Evolutionary conservation across 2,888 invertebrate genomes (phyloP), one percentile per base, ranked within the genome.

Genomic region (Cylindroiulus punctatus): DNA sequence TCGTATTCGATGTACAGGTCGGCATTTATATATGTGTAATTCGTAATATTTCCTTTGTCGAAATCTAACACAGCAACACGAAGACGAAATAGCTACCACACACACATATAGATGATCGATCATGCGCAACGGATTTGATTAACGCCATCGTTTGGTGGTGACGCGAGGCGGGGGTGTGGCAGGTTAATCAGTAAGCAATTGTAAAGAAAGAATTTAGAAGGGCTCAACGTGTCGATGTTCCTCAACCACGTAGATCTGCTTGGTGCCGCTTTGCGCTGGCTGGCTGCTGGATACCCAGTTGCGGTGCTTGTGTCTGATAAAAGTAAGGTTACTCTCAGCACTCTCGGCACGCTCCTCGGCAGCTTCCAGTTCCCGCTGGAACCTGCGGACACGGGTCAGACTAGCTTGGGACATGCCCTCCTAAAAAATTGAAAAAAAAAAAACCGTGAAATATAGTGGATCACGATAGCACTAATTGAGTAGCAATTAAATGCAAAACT

Each of bases 301-400:
- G 93, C 98, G 97, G 93, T 98, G 98, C 94, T 98, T 98, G 93
- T 98, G 97, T 90, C 98, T 95, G 93, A 98, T 97, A 92, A 98
- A 93, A 90, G 95, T 95, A 91, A 98, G 94, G 92, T 96, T 97
- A 93, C 96, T 96, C 93, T 98, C 98, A 89, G 98, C 98, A 89
- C 94, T 94, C 90, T 98, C 98, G 90, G 98, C 98, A 90, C 98
- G 96, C 92, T 98, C 98, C 92, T 98, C 98, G 89, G 98, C 98
- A 86, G 98, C 98, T 92, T 98, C 98, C 91, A 98, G 93, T 92
- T 98, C 98, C 90, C 98, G 95, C 92, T 98, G 98, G 97, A 98
- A 98, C 92, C 98, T 95, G 92, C 98, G 97, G 89, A 98, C 98
- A 91, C 98, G 94, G 91, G 97, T 97, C 90, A 98, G 95, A 92